These are phyloP conservation scores for western clawed frog (Xenopus tropicalis) DNA, from an alignment of 2,113 vertebrate genomes.

Conservation along the genomic window UCB_Xtro_10.0 CM004450.2:67582501-67583000, in stretches of 20 bases:
- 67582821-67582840: slow-evolving; percentile 52
- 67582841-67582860: slow-evolving; percentile 59
- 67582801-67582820: slow-evolving; percentile 55
- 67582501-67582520: slow-evolving; percentile 33
- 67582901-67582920: slow-evolving; percentile 35
- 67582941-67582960: slow-evolving; percentile 3
- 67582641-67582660: slow-evolving; percentile 47
- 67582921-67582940: slow-evolving; percentile 10
- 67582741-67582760: slow-evolving; percentile 55
- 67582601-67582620: slow-evolving; percentile 16
- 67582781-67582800: slow-evolving; percentile 57
- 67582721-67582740: slow-evolving; percentile 47
- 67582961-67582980: neutral
- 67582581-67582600: neutral
- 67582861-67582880: slow-evolving; percentile 45
- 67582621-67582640: neutral
- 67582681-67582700: slow-evolving; percentile 55
- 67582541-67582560: slow-evolving; percentile 39
- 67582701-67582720: slow-evolving; percentile 48
- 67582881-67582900: slow-evolving; percentile 53
- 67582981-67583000: neutral
- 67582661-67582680: slow-evolving; percentile 34
- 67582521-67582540: slow-evolving; percentile 22
- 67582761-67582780: slow-evolving; percentile 57
- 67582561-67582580: neutral